These are phyloP conservation scores for Zaprionus camerounensis DNA, from an alignment of 1,140 invertebrate species.

Conservation along the genomic window DNA sequence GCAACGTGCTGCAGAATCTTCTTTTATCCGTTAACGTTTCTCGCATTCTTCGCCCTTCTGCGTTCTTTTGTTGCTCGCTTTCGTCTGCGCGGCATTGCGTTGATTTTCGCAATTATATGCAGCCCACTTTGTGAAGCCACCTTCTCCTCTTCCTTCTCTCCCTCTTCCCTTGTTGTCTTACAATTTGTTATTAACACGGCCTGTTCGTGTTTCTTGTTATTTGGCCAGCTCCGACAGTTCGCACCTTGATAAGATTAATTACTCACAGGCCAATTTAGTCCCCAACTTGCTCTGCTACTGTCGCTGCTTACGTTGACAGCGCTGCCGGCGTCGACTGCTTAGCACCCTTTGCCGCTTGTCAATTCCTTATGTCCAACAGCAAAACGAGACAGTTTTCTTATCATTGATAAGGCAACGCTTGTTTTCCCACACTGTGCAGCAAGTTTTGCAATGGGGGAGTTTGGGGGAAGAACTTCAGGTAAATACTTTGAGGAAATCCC, in stretches of 20 bases:
- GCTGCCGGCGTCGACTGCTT: slow-evolving; percentile 11
- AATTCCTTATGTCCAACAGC: slow-evolving; percentile 49
- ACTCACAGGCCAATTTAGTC: slow-evolving; percentile 40
- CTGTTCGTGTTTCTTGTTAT: slow-evolving; percentile 47
- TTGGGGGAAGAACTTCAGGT: neutral
- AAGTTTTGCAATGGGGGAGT: neutral
- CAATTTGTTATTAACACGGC: slow-evolving; percentile 67
- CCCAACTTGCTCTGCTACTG: neutral
- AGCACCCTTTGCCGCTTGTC: slow-evolving; percentile 19
- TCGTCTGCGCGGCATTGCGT: slow-evolving; percentile 38
- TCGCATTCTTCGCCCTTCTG: slow-evolving; percentile 2
- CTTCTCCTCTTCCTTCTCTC: neutral
- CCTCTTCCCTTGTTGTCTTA: slow-evolving; percentile 13
- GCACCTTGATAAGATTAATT: slow-evolving; percentile 60
- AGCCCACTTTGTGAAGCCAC: slow-evolving; percentile 8
- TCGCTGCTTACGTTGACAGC: neutral
- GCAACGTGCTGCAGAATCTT: neutral
- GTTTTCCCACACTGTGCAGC: slow-evolving; percentile 25
- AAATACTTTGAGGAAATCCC: too few species aligned
- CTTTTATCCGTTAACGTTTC: neutral
- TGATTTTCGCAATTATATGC: slow-evolving; percentile 58
- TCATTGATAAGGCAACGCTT: slow-evolving; percentile 39
- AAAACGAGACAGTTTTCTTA: slow-evolving; percentile 20
- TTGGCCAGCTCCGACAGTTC: slow-evolving; percentile 36
- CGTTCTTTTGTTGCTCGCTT: slow-evolving; percentile 38